Evolutionary conservation across 2,797 vertebrate species (phyloP), one percentile per base, ranked within the genome.

Genomic region (Neoniphon sammara): DNA sequence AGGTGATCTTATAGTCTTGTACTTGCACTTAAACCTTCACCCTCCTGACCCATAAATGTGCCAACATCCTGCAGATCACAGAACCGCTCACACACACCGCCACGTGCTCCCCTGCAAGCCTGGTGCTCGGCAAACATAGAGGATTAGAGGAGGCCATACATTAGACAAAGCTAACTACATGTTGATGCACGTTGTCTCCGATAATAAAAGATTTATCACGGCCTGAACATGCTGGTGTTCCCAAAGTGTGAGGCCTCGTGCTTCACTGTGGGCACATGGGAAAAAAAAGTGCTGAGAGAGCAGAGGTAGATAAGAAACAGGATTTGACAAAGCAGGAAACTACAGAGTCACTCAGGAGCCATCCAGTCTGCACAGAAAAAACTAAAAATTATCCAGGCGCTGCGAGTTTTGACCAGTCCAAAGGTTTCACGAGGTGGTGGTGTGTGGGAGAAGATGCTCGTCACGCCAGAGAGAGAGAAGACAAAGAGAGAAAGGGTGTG

Each of bases 261-360:
- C 76, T 70, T 47, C 50, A 54, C n/a, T n/a, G 57, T 54, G 20
- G 27, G 54, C 34, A 52, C 59, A 42, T 31, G 34, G 31, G 7
- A 27, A 27, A 27, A 27, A 34, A 10, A 14, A n/a, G 64, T 46
- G 18, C 42, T 47, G 7, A 52, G 55, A 57, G 63, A 65, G 27
- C 55, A 49, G 60, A 50, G 57, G 34, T 17, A 77, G 75, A 82
- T 63, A 75, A 75, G 66, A 73, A 59, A 70, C 55, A 49, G n/a
- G 65, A 73, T 84, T 82, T 78, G 46, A 72, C 49, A 76, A 73
- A 25, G 15, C 46, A 56, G 55, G 54, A 73, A 66, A 66, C 11
- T 54, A 47, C 65, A 71, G 55, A 30, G 31, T 20, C 12, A 66
- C 18, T 34, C 59, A 72, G 31, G 31, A 62, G 18, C 2, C 4